Evolutionary conservation across 2,888 invertebrate genomes (phyloP).

Genomic region (Nezara viridula): DNA sequence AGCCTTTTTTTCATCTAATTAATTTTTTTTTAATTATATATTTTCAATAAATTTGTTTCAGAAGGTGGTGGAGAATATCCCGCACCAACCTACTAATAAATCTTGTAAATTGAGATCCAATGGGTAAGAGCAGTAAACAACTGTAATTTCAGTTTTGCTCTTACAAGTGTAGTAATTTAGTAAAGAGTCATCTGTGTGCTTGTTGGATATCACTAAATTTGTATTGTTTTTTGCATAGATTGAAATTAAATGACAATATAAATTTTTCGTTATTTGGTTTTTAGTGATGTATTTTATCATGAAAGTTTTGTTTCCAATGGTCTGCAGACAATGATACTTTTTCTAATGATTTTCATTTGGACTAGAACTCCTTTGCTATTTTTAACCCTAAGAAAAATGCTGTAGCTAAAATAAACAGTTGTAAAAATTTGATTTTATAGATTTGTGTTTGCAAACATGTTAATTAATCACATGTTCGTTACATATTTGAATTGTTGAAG

Average conservation of each 20-base stretch:
- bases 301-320: not conserved
- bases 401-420: not conserved
- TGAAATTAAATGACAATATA: conserved; percentile 50
- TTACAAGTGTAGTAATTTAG: conserved; percentile 56
- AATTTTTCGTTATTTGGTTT: conserved; percentile 23
- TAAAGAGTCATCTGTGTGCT: conserved; percentile 55
- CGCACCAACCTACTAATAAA: conserved; percentile 63
- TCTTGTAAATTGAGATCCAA: conserved; percentile 39
- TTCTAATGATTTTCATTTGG: not conserved
- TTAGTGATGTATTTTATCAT: conserved; percentile 22
- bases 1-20: too few species aligned
- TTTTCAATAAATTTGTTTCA: conserved; percentile 51
- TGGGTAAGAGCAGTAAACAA: conserved; percentile 16
- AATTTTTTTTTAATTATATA: not conserved
- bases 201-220: conserved; percentile 43
- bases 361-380: not conserved
- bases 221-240: conserved; percentile 45
- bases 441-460: conserved; percentile 11
- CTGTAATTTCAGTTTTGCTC: conserved; percentile 50
- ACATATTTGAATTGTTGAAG: conserved; percentile 21
- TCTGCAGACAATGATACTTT: not conserved
- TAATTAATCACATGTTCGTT: not conserved
- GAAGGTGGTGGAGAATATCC: conserved; percentile 64
- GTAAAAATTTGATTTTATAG: not conserved
- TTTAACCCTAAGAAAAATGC: not conserved